Evolutionary conservation across 2,113 vertebrate species (phyloP), one percentile per base, ranked within the genome.

Genomic region (Notarius lentiginosus): DNA sequence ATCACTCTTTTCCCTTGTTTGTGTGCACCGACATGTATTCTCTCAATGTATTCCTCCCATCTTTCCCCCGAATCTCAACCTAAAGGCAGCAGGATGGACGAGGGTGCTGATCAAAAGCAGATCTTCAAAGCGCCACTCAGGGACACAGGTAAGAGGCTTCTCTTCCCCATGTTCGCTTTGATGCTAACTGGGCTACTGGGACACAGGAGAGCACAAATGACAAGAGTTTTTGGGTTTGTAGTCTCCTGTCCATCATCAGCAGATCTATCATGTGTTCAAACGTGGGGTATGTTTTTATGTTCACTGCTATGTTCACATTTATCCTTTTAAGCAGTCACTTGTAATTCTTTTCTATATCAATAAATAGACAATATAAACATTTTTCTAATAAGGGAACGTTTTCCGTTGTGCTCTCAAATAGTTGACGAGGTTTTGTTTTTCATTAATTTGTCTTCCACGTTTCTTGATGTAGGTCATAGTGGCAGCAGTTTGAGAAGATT

Each of bases 91-190:
- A 63, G 82, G 90, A 84, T 30, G 65, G 89, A 91, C 89, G 70
- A 92, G 90, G 91, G 86, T 70, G 68, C 90, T 93, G 93, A 94
- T 95, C 92, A 95, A 95, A 95, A 95, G 92, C 92, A 86, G 77
- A 92, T 84, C 93, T 95, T 95, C 93, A 95, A 96, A 95, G 94
- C 88, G 68, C 77, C 83, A 58, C 80, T 86, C 81, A 88, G 88
- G 91, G 76, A 91, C 90, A 76, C 70, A 84, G 83, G 91, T 94
- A 90, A 70, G 85, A 86, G 80, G 88, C 87, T 79, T 66, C 60
- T 92, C 83, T 84, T 61, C 34, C 68, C 7, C 10, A 61, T 58
- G 66, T 53, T 88, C 51, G 86, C 91, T 95, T 94, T 94, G 94
- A 95, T 92, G 92, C 88, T 86, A 82, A 80, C 66, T 58, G 86